Conservation (phyloP, 2,888 invertebrate genomes). For the Agonopterix heracliana region DNA sequence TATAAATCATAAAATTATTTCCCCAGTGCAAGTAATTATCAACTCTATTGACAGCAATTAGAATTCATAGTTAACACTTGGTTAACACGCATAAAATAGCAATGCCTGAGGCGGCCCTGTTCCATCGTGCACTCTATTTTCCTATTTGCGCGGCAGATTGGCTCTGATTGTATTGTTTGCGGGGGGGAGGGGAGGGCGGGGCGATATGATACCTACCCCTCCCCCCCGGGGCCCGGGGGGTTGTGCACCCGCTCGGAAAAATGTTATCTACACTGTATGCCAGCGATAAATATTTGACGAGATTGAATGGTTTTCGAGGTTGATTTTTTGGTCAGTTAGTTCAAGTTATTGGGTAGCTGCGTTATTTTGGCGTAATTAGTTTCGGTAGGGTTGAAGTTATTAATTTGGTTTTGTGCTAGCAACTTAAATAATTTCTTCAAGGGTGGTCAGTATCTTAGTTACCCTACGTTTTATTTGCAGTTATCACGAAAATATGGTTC, state of each 20-base stretch:
- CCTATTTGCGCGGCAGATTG: conserved; percentile 76
- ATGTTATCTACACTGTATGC: conserved; percentile 59
- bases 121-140: conserved; percentile 70
- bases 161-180: conserved; percentile 75
- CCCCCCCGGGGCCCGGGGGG: conserved; percentile 18
- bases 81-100: too few relatives aligned
- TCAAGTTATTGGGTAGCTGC: background rate
- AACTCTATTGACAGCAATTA: too few relatives aligned
- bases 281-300: conserved; percentile 63
- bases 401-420: background rate
- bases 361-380: background rate
- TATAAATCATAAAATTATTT: too few relatives aligned
- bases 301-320: conserved; percentile 45
- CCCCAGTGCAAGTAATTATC: too few relatives aligned
- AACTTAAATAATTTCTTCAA: too few relatives aligned
- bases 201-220: conserved; percentile 39
- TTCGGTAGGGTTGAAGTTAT: background rate
- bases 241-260: conserved; percentile 57
- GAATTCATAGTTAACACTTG: too few relatives aligned
- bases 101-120: conserved; percentile 53
- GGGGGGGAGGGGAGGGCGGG: conserved; percentile 19
- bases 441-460: too few relatives aligned
- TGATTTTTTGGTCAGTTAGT: background rate
- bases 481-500: too few relatives aligned
- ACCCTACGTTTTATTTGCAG: too few relatives aligned